Base-by-base conservation (phyloP, 2,797 vertebrate species). In the Simalia tracyae region DNA sequence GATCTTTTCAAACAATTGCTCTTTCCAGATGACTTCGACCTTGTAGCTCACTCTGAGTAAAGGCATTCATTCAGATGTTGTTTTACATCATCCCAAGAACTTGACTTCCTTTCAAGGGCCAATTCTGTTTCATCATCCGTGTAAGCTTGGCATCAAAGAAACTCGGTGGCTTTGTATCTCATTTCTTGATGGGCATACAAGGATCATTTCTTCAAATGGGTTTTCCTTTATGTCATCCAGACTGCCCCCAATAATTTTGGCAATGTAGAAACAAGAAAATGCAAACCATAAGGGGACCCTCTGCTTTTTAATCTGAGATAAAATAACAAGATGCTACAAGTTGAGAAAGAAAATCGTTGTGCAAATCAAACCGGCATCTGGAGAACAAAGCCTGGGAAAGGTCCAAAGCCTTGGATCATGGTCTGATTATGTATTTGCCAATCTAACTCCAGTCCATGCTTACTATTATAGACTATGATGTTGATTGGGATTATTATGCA, bases 1-100 rank as follows among this genome's bases (percentile, higher is more conserved):
- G 66, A 50, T 89, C 66, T 87, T 87, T 87, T 89, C 88, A 84
- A 93, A 91, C 66, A 86, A 87, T 10, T 89, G 87, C 88, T 57
- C 42, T 89, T 86, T 89, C 81, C 64, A 81, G 90, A 91, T 81
- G 57, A 87, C 64, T 64, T 56, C 89, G 92, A 91, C 87, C 90
- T 91, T 93, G 87, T 46, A 87, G 89, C 84, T 64, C 59, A 9
- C 3, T 50, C 59, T 19, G 57, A 89, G 59, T 59, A 66, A 84
- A 89, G 50, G 87, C 50, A 54, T 54, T 54, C 50, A 54, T 54
- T 54, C 7, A 50, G 7, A 9, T 19, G n/a, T 59, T 24, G 19
- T 10, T 68, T 87, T 11, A 6, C 61, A 56, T 64, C 36, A 54
- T 64, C 81, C 54, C 22, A 54, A n/a, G 19, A n/a, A 50, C 17